A percentile compares a stretch with the other conserved stretches of the same genome.
These are phyloP conservation scores for Leucosticte australis DNA, from an alignment of 2,113 vertebrate species.

Conservation along the genomic window DNA sequence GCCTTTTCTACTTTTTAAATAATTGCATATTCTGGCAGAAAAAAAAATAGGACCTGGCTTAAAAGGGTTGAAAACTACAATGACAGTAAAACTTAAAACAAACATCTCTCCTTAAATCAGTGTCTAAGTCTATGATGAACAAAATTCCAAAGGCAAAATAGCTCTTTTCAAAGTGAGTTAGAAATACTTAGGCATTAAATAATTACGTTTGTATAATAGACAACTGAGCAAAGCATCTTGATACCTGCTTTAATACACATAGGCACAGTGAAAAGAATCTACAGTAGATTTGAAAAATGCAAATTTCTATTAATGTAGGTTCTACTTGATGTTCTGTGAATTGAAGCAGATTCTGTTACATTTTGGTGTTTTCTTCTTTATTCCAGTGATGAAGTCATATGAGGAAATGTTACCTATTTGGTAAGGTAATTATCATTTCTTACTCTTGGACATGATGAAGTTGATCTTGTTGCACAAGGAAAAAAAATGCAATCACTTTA, in stretches of 20 bases:
- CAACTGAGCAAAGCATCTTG: neutral
- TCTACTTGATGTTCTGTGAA: neutral
- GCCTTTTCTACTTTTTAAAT: neutral
- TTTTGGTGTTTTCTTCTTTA: neutral
- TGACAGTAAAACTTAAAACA: neutral
- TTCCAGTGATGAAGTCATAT: neutral
- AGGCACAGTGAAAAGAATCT: neutral
- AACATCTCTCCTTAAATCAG: neutral
- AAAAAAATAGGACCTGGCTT: neutral
- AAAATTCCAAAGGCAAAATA: neutral
- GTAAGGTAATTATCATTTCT: neutral
- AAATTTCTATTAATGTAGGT: neutral
- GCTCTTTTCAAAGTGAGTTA: neutral
- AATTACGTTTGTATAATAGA: neutral
- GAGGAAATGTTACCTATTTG: neutral
- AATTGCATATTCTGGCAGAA: neutral
- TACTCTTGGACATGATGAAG: neutral
- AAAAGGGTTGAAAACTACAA: neutral
- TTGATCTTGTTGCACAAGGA: neutral
- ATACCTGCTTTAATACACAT: neutral
- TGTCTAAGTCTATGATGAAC: neutral
- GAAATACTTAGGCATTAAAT: neutral
- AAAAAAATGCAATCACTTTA: neutral
- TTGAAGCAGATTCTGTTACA: neutral
- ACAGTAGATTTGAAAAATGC: neutral